A percentile compares a stretch with the other conserved stretches of the same genome.
These are phyloP conservation scores for Drosophila malerkotliana DNA, from an alignment of 1,140 invertebrate species.

Conservation along the genomic window DNA sequence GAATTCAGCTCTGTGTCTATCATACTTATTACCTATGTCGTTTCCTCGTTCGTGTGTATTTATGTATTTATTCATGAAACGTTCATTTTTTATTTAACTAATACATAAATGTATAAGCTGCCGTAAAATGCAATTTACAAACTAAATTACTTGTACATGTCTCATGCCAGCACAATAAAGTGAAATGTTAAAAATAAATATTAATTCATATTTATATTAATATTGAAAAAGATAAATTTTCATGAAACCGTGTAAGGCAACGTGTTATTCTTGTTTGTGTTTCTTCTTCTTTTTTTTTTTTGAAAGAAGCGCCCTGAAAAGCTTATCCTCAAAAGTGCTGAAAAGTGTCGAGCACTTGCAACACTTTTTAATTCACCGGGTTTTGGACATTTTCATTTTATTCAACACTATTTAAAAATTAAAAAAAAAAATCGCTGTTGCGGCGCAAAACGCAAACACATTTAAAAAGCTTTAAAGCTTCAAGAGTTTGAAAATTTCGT, in stretches of 20 bases:
- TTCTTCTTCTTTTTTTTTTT: background rate
- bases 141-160: constrained; percentile 23
- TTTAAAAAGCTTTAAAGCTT: too few species aligned
- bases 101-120: constrained; percentile 59
- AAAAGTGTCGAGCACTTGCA: constrained; percentile 5
- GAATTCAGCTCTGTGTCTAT: constrained; percentile 48
- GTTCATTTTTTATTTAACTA: constrained; percentile 55
- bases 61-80: constrained; percentile 73
- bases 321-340: constrained; percentile 21
- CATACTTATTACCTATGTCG: constrained; percentile 42
- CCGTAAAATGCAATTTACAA: constrained; percentile 53
- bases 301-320: constrained; percentile 16
- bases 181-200: constrained; percentile 5
- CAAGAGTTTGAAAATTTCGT: too few species aligned
- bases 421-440: too few species aligned
- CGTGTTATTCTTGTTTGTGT: too few species aligned
- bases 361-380: constrained; percentile 8
- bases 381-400: too few species aligned
- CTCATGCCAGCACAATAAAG: constrained; percentile 59
- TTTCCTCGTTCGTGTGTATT: constrained; percentile 54
- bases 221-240: too few species aligned
- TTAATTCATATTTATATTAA: too few species aligned
- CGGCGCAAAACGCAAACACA: too few species aligned
- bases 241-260: too few species aligned
- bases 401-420: too few species aligned